Base-by-base conservation (phyloP, 1,140 invertebrate species). In the Nephotettix cincticeps region DNA sequence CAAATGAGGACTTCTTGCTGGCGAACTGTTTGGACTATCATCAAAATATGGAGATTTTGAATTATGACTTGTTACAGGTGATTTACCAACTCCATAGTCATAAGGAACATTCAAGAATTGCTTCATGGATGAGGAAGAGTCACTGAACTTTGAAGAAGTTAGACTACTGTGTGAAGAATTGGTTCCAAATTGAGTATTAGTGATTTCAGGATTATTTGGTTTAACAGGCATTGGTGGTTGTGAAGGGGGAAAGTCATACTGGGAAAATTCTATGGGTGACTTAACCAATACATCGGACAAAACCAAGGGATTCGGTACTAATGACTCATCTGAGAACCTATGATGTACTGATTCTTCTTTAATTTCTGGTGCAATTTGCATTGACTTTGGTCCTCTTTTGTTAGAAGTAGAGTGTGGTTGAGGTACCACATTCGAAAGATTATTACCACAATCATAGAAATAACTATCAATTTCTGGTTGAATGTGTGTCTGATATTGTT, bases 1-100 rank as follows among this genome's bases (percentile, higher is more conserved):
- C 29, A 47, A 68, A 51, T 68, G 36, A n/a, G 25, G 58, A 30
- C n/a, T 72, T 45, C 9, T 63, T 4, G 32, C 66, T 36, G 27
- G 28, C 9, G 43, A 58, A 36, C 51, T 70, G 9, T 36, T n/a
- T 6, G 36, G 25, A 28, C 32, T 45, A 2, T 67, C 40, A 21
- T 70, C 68, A 1, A 70, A 25, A 4, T 51, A 61, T 21, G 68
- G 51, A 28, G 51, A 56, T 43, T 58, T 70, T 25, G 43, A 47
- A 21, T 19, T 47, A 4, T 32, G 45, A 21, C n/a, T 51, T 19
- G 3, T 21, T 6, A 17, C 47, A 9, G 47, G 47, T 4, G 47
- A 51, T 4, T 19, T 51, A n/a, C 21, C 4, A 11, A 19, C 4
- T 51, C n/a, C 47, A 51, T 11, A 21, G 3, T 51, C 47, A n/a